phyloP scores from a whole-genome alignment of 2,797 vertebrate species.

The Pyrocephalus nanus region DNA sequence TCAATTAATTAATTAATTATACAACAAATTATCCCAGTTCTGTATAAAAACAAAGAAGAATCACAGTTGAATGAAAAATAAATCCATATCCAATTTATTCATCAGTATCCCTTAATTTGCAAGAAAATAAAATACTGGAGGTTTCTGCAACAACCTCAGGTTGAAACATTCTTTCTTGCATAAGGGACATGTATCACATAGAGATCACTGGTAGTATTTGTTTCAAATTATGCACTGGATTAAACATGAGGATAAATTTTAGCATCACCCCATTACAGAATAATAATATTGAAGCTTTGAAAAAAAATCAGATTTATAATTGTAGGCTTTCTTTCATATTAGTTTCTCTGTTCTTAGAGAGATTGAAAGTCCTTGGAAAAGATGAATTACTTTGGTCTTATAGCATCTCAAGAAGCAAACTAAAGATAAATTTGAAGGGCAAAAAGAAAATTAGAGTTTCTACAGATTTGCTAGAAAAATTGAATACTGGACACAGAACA shows the following conservation, averaged over 20 bases:
- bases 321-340: not conserved
- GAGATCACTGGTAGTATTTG: not conserved
- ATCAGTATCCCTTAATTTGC: not conserved
- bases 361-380: not conserved
- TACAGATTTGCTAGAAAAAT: not conserved
- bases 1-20: not conserved
- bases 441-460: not conserved
- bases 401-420: not conserved
- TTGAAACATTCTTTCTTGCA: not conserved
- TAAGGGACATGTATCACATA: not conserved
- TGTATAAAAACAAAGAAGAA: not conserved
- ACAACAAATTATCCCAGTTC: not conserved
- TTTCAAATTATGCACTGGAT: not conserved
- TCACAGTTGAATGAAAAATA: not conserved
- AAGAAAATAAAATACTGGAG: not conserved
- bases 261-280: not conserved
- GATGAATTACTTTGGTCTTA: not conserved
- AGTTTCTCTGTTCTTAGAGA: not conserved
- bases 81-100: not conserved
- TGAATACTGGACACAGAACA: not conserved
- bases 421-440: not conserved
- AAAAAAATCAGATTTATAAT: not conserved
- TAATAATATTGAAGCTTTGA: not conserved
- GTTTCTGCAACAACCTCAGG: not conserved
- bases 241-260: not conserved